Evolutionary conservation across 2,113 vertebrate genomes (phyloP).

Genomic region (Stegastes partitus): DNA sequence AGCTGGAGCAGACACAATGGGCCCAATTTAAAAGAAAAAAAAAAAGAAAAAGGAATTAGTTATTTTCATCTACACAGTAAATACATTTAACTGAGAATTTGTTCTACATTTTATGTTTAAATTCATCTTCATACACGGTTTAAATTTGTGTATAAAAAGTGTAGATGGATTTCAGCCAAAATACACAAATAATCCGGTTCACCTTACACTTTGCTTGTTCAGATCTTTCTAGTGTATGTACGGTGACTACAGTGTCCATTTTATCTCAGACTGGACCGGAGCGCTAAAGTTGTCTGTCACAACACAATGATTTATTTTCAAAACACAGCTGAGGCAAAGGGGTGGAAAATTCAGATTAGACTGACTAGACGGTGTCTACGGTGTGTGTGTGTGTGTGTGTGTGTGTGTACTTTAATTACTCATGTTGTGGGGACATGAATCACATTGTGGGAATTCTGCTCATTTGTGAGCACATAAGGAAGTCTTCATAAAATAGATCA

Average conservation of each 20-base stretch:
- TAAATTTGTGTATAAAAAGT: too few relatives aligned
- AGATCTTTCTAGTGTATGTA: not conserved
- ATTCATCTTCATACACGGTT: too few relatives aligned
- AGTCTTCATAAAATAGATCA: not conserved
- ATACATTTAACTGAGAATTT: too few relatives aligned
- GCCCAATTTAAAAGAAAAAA: not conserved
- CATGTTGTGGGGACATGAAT: not conserved
- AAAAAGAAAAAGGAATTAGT: too few relatives aligned
- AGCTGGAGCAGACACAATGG: slow-evolving; percentile 50
- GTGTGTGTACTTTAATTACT: not conserved
- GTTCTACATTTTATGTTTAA: too few relatives aligned
- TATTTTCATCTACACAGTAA: too few relatives aligned
- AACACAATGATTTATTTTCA: slow-evolving; percentile 80
- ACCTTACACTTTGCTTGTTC: too few relatives aligned
- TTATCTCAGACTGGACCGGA: slow-evolving; percentile 26
- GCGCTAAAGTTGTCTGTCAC: slow-evolving; percentile 60
- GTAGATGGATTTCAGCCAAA: too few relatives aligned
- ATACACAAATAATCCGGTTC: too few relatives aligned
- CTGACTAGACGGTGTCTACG: slow-evolving; percentile 8
- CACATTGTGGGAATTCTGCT: not conserved
- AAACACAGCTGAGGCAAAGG: slow-evolving; percentile 68
- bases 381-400: not conserved
- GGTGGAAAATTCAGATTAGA: slow-evolving; percentile 53
- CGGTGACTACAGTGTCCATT: slow-evolving; percentile 30
- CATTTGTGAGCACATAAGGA: not conserved